Base-by-base conservation (phyloP, 2,888 invertebrate species). In the Gnatocerus cornutus region DNA sequence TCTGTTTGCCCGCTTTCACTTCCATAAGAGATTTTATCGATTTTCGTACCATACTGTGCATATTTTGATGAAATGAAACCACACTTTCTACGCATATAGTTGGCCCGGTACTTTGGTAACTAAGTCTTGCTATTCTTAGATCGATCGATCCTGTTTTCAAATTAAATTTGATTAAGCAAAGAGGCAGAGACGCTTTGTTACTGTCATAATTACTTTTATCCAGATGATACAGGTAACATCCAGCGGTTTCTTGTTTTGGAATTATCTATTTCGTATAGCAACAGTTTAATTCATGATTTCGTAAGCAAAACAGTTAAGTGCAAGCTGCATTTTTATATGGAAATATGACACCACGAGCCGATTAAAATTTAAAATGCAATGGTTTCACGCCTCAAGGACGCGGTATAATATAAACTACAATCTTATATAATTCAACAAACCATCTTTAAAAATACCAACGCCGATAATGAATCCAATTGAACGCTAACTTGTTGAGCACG, bases 1-100 rank as follows among this genome's bases (percentile, higher is more conserved):
- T 43, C 13, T 21, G 29, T 43, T 46, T 29, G 46, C 43, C 59
- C 29, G 45, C 59, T 59, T 59, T 59, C 59, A 59, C 59, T 59
- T 46, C 59, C 59, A 59, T 59, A 43, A 33, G 43, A 45, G 46
- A 45, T 59, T 45, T 59, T 59, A 46, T 45, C 30, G 53, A 55
- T 55, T 39, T 21, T 21, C 21, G 4, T 21, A 21, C 21, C 21
- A 21, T 21, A 21, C 2, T 21, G 21, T 21, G 21, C 21, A 21
- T 21, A 21, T 21, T 21, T 21, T 21, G 21, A 21, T 21, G 21
- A 21, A 21, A 21, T 21, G 21, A 21, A 21, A 21, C 21, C 21
- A 4, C 29, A 59, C 46, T 16, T 59, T 46, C 46, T 10, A 9
- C 10, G 53, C 53, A 16, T 33, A 37, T 30, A 21, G 2, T 21